Evolutionary conservation across 1,140 invertebrate genomes (phyloP).

Genomic region (Leptestheria dahalacensis): DNA sequence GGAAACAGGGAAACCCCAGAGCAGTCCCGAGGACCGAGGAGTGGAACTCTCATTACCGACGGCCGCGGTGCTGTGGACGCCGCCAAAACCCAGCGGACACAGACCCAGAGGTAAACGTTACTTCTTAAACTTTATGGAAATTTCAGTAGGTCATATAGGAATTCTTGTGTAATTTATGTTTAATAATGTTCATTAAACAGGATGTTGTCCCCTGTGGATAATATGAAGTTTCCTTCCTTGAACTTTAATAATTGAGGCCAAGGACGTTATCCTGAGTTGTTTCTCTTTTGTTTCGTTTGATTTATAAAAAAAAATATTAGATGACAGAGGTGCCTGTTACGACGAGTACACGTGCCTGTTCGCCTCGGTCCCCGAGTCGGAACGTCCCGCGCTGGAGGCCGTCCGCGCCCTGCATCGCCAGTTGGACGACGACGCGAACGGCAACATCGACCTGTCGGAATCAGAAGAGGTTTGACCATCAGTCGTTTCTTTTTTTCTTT

Average conservation of each 20-base stretch:
- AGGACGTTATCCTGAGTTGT: neutral
- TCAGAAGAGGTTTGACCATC: conserved; percentile 78
- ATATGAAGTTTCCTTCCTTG: too few species aligned
- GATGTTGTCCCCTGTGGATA: too few species aligned
- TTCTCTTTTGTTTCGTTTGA: neutral
- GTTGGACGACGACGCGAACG: conserved; percentile 86
- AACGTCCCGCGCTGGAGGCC: conserved; percentile 44
- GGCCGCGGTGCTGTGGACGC: neutral
- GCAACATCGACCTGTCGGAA: conserved; percentile 83
- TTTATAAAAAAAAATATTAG: neutral
- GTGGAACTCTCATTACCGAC: neutral
- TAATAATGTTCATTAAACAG: too few species aligned
- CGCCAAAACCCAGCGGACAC: neutral
- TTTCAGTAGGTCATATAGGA: neutral
- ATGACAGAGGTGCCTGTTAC: neutral
- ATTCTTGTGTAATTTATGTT: too few species aligned
- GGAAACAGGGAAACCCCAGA: neutral
- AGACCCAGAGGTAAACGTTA: neutral
- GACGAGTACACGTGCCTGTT: conserved; percentile 7
- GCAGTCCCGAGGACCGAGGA: too few species aligned
- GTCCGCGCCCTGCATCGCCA: conserved; percentile 73
- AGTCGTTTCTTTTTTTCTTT: conserved; percentile 13
- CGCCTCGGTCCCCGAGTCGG: conserved; percentile 5
- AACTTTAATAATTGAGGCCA: neutral
- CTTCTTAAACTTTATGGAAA: neutral